Conservation (phyloP, 2,113 vertebrate species). For the Dipodomys spectabilis region DNA sequence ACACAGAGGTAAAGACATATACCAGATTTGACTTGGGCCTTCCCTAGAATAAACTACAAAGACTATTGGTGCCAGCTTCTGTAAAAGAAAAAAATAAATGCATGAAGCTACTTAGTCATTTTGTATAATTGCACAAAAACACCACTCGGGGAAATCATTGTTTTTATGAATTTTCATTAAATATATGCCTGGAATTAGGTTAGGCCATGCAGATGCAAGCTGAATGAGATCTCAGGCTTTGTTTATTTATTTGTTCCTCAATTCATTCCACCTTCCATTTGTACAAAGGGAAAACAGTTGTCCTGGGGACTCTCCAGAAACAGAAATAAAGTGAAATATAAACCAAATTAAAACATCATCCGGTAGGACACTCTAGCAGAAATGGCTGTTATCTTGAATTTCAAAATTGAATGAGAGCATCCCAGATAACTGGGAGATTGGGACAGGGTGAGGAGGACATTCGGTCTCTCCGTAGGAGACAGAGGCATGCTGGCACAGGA, state of each 20-base stretch:
- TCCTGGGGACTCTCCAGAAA: background rate
- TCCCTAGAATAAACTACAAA: background rate
- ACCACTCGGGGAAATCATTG: constrained; percentile 17
- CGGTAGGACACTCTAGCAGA: background rate
- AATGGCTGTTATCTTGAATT: background rate
- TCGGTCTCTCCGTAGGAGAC: background rate
- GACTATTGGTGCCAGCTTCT: background rate
- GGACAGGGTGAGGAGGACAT: background rate
- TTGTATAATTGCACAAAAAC: constrained; percentile 1
- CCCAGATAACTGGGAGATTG: background rate
- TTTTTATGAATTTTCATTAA: constrained; percentile 6
- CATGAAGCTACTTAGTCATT: background rate
- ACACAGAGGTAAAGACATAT: background rate
- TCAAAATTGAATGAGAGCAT: background rate
- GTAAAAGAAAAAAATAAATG: background rate
- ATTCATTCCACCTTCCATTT: background rate
- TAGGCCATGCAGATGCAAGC: background rate
- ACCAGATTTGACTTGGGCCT: background rate
- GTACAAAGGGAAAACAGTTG: background rate
- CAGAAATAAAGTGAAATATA: background rate
- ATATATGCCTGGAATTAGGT: background rate
- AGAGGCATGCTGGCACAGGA: too few relatives aligned
- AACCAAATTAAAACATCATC: constrained; percentile 1
- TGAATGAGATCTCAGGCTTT: background rate
- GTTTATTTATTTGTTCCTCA: background rate